Evolutionary conservation across 2,113 vertebrate species (phyloP).

Genomic region (Phalacrocorax brasilianus): DNA sequence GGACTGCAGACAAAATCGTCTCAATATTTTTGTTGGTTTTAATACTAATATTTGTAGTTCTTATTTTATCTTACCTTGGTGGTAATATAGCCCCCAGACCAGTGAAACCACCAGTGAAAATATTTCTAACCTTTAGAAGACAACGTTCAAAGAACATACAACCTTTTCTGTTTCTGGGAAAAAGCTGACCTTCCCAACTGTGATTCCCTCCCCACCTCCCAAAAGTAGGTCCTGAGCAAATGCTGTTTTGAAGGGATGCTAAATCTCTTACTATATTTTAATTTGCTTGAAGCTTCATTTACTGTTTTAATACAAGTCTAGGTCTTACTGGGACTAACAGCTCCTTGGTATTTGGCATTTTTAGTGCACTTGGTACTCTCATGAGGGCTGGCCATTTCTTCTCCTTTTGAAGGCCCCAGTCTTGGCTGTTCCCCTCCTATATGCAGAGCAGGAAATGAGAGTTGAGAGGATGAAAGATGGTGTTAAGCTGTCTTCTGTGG

Average conservation of each 20-base stretch:
- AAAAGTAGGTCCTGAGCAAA: not conserved
- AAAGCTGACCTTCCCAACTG: not conserved
- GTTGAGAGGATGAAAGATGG: not conserved
- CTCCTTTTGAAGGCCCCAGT: not conserved
- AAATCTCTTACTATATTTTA: not conserved
- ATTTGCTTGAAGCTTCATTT: not conserved
- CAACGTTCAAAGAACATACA: not conserved
- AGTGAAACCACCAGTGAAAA: not conserved
- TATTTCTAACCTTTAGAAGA: not conserved
- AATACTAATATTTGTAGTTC: not conserved
- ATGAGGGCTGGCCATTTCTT: not conserved
- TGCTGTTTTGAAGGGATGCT: not conserved
- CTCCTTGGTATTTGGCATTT: not conserved
- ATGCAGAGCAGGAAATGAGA: not conserved
- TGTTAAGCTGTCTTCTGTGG: not conserved
- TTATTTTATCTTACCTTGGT: not conserved
- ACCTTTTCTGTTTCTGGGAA: not conserved
- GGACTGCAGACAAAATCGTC: not conserved
- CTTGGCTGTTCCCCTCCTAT: not conserved
- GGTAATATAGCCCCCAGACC: not conserved
- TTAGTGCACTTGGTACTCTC: not conserved
- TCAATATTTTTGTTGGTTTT: not conserved
- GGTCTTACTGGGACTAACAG: not conserved
- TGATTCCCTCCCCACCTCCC: not conserved
- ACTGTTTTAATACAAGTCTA: not conserved